Evolutionary conservation across 2,888 invertebrate genomes (phyloP), one percentile per base, ranked within the genome.

Genomic region (Choristoneura rosaceana): DNA sequence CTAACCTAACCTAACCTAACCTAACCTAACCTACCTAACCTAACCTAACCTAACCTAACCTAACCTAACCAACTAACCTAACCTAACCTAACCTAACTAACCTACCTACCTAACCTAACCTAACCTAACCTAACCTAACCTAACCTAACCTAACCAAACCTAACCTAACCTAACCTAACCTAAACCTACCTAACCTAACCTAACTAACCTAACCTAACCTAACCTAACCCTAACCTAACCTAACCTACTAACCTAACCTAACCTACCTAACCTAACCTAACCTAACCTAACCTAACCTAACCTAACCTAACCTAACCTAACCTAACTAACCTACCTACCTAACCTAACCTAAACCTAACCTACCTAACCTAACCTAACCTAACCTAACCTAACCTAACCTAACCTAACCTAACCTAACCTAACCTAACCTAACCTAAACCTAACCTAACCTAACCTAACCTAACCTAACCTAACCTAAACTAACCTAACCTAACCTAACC

Each of bases 401-500:
- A 63, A 63, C 63, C 45, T 63, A 63, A 63, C 63, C 45, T 63
- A 63, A 63, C 63, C 52, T 52, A 52, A 52, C 52, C 52, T 52
- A 52, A 52, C 52, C 52, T 63, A 63, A 63, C 63, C 45, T 63
- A 63, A 63, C 63, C 45, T 63, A 63, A 63, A 47, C 45, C 47
- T n/a, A 63, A 63, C 63, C 45, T 63, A 63, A 63, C 63, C 45
- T 63, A 63, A 74, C 67, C 69, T 69, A 73, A 73, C 73, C 73
- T 73, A 73, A 73, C 73, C 73, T 73, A 74, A 74, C 74, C 74
- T 70, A 74, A 74, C 74, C 74, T 74, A 74, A 73, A 69, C 74
- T 75, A 74, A 74, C 71, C 74, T 74, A 75, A 75, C 73, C 73
- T 75, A 75, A 75, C 75, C 73, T 74, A 75, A 75, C 71, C 74